Base-by-base conservation (phyloP, 2,888 invertebrate species). In the Synergus umbraculus region DNA sequence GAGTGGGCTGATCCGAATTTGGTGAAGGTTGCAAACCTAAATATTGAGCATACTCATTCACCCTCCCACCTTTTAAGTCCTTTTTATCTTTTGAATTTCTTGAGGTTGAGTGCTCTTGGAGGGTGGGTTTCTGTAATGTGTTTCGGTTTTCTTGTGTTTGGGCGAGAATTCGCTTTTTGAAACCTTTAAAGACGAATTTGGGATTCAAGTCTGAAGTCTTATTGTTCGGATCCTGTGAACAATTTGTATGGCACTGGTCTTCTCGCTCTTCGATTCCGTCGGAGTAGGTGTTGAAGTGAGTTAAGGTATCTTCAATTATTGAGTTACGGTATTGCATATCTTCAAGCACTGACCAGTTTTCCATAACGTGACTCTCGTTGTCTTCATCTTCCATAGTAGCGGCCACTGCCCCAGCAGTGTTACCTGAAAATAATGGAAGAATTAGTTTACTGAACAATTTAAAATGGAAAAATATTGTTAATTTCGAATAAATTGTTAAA, bases 31-130 rank as follows among this genome's bases (percentile, higher is more conserved):
- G 96, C 79, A 96, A 91, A 15, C 96, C 96, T 86, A 96, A 92
- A 90, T 95, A 96, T 89, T 96, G 96, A 76, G 95, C 95, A 93
- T 96, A 96, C 88, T 96, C 96, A 82, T 78, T 91, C 79, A 86
- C 89, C 46, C 85, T 85, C 79, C 91, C 89, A 4, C 78, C 69
- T 63, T 79, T 82, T 49, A 84, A 86, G 0, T 85, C 85, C 63
- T 85, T 87, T 64, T 80, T 82, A 29, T 78, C 81, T 29, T 87
- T 88, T 5, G 78, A 67, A 18, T 78, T 63, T 44, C 77, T 83
- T 10, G 18, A 22, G n/a, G 65, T 77, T 7, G 65, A 78, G 80
- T 88, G 83, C 15, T 85, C 84, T 1, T 81, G 83, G 0, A 54
- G n/a, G 12, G 65, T 44, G 13, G 46, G 79, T 65, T 79, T 85